Evolutionary conservation across 2,888 invertebrate genomes (phyloP).

Genomic region (Eucera pruinosa): DNA sequence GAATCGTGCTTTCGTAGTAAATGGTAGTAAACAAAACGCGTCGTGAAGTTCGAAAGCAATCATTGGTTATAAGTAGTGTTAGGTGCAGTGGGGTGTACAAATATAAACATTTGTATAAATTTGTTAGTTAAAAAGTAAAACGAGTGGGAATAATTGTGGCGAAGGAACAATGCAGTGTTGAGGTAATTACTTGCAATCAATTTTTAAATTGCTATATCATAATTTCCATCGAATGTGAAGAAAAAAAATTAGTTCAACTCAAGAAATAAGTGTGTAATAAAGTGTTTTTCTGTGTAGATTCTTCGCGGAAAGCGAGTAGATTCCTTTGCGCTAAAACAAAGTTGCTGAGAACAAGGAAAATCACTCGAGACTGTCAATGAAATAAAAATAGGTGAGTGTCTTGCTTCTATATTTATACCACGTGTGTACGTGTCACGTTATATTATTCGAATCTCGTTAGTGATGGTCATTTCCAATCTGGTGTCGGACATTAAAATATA

Average conservation of each 20-base stretch:
- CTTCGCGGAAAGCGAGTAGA: not conserved
- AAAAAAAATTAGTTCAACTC: not conserved
- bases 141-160: not conserved
- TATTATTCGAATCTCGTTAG: constrained; percentile 35
- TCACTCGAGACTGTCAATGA: not conserved
- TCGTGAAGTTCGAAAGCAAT: not conserved
- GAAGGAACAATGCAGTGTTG: not conserved
- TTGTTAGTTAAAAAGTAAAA: too few species aligned
- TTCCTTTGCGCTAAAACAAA: not conserved
- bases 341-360: not conserved
- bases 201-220: not conserved
- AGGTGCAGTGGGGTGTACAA: not conserved
- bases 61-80: not conserved
- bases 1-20: not conserved
- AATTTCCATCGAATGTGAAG: not conserved
- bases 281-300: not conserved
- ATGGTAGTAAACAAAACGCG: constrained; percentile 16
- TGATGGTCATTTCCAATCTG: constrained; percentile 41
- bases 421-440: constrained; percentile 1
- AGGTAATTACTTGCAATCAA: not conserved
- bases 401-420: constrained; percentile 25
- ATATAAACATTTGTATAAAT: not conserved
- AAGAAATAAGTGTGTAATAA: not conserved
- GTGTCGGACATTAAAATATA: constrained; percentile 1
- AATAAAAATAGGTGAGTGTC: constrained; percentile 26